These are phyloP conservation scores for Beris morrisii DNA, from an alignment of 2,888 invertebrate species.

Conservation along the genomic window DNA sequence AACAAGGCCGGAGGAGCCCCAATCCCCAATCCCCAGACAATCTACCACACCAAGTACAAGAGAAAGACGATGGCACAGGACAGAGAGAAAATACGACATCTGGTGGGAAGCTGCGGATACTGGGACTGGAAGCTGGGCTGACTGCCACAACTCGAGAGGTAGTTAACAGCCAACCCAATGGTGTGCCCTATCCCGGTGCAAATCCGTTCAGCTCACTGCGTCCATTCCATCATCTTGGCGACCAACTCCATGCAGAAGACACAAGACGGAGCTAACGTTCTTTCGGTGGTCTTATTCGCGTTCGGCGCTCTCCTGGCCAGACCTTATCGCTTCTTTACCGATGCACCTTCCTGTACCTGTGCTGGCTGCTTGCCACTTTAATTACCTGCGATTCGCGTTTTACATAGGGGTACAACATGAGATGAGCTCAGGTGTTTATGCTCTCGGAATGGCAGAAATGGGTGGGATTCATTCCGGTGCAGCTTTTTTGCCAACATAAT, in stretches of 20 bases:
- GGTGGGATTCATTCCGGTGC: conserved; percentile 1
- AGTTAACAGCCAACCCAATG: conserved; percentile 10
- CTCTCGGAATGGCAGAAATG: not conserved
- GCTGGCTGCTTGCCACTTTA: conserved; percentile 18
- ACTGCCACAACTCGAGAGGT: not conserved
- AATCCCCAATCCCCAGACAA: conserved; percentile 21
- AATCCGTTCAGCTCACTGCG: conserved; percentile 12
- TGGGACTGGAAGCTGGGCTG: conserved; percentile 9
- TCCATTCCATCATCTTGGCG: conserved; percentile 11
- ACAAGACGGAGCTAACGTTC: not conserved
- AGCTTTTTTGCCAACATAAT: too few relatives aligned
- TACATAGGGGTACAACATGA: conserved; percentile 18
- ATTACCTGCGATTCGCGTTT: conserved; percentile 13
- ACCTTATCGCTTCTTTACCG: too few relatives aligned
- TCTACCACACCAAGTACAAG: not conserved
- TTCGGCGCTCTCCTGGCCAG: not conserved
- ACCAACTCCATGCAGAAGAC: not conserved
- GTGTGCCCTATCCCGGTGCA: conserved; percentile 13
- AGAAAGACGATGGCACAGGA: conserved; percentile 18
- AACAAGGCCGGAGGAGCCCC: conserved; percentile 15
- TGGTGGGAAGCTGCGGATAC: conserved; percentile 3
- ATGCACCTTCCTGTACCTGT: too few relatives aligned
- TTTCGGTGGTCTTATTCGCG: not conserved
- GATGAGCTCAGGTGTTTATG: conserved; percentile 7
- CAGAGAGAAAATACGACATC: not conserved